Evolutionary conservation across 1,140 invertebrate species (phyloP).

Genomic region (Papilio machaon): DNA sequence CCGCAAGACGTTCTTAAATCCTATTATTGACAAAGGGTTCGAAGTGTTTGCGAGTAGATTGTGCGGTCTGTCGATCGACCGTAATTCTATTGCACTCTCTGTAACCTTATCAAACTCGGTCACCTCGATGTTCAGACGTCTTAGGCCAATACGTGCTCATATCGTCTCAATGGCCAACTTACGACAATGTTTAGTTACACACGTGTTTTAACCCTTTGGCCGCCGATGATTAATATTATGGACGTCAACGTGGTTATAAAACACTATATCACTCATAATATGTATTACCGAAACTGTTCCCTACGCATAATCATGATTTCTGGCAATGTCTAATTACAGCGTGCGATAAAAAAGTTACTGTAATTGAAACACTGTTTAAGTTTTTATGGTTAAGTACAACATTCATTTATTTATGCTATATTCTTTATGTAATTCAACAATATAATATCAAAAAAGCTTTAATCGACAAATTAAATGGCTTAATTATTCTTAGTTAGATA

Average conservation of each 20-base stretch:
- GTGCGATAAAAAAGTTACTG: no score
- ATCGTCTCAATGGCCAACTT: not conserved
- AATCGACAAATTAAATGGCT: not conserved
- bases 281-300: no score
- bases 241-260: no score
- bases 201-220: no score
- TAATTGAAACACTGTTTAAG: no score
- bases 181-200: not conserved
- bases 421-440: not conserved
- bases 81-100: slow-evolving; percentile 28
- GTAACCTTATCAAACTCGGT: slow-evolving; percentile 42
- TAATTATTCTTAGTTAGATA: not conserved
- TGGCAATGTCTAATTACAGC: no score
- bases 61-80: slow-evolving; percentile 37
- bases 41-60: slow-evolving; percentile 34
- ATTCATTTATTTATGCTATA: no score
- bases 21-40: slow-evolving; percentile 25
- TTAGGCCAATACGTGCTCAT: slow-evolving; percentile 51
- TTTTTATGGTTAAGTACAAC: no score
- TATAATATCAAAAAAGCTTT: no score
- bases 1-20: slow-evolving; percentile 35
- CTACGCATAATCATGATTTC: no score
- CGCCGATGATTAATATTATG: no score
- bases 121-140: slow-evolving; percentile 52
- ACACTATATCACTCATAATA: no score